Conservation (phyloP, 2,113 vertebrate genomes). For the Zingel zingel region DNA sequence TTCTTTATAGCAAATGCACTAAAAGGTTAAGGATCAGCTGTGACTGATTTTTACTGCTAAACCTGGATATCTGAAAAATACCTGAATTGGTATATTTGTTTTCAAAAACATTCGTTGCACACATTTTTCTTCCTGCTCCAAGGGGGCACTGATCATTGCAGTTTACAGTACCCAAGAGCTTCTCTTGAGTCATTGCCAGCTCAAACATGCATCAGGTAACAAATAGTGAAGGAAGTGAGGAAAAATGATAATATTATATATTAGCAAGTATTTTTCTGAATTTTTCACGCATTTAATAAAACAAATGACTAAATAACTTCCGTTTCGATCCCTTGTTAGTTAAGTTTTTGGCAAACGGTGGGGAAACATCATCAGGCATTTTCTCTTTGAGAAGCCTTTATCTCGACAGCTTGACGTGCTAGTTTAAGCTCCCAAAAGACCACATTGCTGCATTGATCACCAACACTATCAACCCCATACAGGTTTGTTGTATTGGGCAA, state of each 20-base stretch:
- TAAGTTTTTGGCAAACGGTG: too few relatives aligned
- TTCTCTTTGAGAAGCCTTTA: too few relatives aligned
- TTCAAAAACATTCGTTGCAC: neutral
- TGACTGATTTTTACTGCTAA: neutral
- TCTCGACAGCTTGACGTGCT: neutral
- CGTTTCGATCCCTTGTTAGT: neutral
- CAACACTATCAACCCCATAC: neutral
- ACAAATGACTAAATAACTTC: neutral
- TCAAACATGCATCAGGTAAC: too few relatives aligned
- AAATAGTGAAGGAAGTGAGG: too few relatives aligned
- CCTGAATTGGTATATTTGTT: too few relatives aligned
- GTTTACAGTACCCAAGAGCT: too few relatives aligned
- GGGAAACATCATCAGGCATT: too few relatives aligned
- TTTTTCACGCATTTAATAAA: neutral
- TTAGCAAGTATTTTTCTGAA: neutral
- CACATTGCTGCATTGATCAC: neutral
- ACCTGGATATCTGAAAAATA: neutral
- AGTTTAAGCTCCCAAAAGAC: neutral
- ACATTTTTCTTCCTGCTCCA: neutral
- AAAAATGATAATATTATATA: neutral
- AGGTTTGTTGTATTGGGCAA: neutral
- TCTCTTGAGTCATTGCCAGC: too few relatives aligned
- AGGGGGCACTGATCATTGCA: neutral
- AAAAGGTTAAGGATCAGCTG: too few relatives aligned
- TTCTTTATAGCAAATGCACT: too few relatives aligned